phyloP scores from a whole-genome alignment of 2,888 invertebrate genomes.

The Thereva nobilitata region DNA sequence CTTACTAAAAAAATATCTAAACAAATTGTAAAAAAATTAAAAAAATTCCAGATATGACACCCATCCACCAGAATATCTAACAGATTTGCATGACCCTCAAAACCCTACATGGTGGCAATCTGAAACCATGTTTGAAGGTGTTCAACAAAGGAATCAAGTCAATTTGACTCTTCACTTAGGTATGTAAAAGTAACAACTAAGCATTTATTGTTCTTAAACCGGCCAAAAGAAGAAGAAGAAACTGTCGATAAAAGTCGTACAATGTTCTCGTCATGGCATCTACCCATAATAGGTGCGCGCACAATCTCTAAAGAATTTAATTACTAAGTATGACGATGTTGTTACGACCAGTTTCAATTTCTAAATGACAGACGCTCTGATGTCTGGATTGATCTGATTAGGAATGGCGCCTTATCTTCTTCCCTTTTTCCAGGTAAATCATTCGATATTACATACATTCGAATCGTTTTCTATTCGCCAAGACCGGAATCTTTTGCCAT shows the following conservation, averaged over 20 bases:
- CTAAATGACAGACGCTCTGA: not conserved
- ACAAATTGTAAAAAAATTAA: not conserved
- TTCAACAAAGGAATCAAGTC: slow-evolving; percentile 89
- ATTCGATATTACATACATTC: slow-evolving; percentile 95
- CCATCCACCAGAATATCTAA: slow-evolving; percentile 77
- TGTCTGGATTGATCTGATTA: not conserved
- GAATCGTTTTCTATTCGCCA: slow-evolving; percentile 91
- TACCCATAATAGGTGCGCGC: no score
- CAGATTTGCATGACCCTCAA: slow-evolving; percentile 88
- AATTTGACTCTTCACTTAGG: slow-evolving; percentile 89
- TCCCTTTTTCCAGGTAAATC: slow-evolving; percentile 76
- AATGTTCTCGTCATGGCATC: no score
- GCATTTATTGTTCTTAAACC: no score
- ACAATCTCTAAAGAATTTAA: no score
- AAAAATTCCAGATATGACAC: slow-evolving; percentile 58
- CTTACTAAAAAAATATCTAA: not conserved
- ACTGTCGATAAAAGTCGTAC: no score
- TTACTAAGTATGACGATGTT: no score
- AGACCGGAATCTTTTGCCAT: slow-evolving; percentile 97
- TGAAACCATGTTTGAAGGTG: slow-evolving; percentile 93
- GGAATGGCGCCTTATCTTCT: slow-evolving; percentile 25
- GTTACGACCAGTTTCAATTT: no score
- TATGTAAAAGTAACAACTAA: slow-evolving; percentile 50
- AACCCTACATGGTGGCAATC: slow-evolving; percentile 98
- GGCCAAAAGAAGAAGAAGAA: no score